Percentiles rank a stretch among this genome's conserved stretches.
Conservation (phyloP, 2,113 vertebrate genomes). For the Strigops habroptila region DNA sequence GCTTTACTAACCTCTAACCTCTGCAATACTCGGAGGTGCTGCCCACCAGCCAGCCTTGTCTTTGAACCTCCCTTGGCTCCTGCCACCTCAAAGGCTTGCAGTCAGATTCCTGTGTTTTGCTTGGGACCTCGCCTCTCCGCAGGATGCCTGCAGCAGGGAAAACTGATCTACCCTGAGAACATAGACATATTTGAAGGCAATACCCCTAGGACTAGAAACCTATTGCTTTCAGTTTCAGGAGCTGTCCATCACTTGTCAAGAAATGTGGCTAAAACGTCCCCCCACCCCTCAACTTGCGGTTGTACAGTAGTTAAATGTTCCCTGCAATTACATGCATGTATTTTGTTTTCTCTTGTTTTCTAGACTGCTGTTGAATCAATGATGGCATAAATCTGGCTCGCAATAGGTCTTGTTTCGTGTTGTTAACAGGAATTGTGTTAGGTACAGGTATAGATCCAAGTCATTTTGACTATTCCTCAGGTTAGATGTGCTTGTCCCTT, state of each 20-base stretch:
- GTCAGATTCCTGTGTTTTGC: conserved; percentile 73
- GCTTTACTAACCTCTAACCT: conserved; percentile 87
- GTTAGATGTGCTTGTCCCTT: not conserved
- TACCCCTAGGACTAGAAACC: conserved; percentile 74
- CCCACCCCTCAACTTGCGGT: not conserved
- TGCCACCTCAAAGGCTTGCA: conserved; percentile 77
- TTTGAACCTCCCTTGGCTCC: conserved; percentile 81
- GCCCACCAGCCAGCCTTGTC: conserved; percentile 75
- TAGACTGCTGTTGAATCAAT: not conserved
- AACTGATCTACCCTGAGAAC: conserved; percentile 76
- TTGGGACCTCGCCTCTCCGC: conserved; percentile 75
- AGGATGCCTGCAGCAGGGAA: conserved; percentile 70
- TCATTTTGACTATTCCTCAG: not conserved
- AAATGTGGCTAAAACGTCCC: conserved; percentile 40
- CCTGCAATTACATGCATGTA: not conserved
- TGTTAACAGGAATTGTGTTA: not conserved
- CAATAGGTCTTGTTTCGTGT: not conserved
- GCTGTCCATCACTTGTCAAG: conserved; percentile 79
- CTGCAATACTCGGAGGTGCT: conserved; percentile 68
- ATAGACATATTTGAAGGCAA: conserved; percentile 78
- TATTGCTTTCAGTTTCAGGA: conserved; percentile 79
- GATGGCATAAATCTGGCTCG: not conserved
- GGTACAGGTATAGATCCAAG: not conserved
- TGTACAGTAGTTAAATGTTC: not conserved
- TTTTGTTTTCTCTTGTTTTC: not conserved